phyloP scores from a whole-genome alignment of 92 coral and sea anemone genomes.

The Palythoa heliodiscus region DNA sequence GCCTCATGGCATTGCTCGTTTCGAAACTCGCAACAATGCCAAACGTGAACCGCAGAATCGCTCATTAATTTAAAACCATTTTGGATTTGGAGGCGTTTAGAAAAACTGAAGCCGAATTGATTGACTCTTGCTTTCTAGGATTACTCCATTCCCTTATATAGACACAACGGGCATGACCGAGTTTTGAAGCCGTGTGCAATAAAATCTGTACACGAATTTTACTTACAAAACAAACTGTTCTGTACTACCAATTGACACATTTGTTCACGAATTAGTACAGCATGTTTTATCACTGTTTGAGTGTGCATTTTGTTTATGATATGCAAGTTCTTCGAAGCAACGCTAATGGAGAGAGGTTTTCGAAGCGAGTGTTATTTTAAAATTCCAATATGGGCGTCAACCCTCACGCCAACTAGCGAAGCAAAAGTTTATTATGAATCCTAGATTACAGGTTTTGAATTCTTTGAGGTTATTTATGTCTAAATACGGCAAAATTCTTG shows the following conservation, averaged over 20 bases:
- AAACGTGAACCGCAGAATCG: conserved; percentile 5
- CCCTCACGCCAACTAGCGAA: conserved; percentile 42
- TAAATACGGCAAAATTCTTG: conserved; percentile 28
- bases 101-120: conserved; percentile 20
- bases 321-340: conserved; percentile 30
- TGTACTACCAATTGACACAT: neutral
- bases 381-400: conserved; percentile 53
- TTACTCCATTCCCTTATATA: conserved; percentile 39
- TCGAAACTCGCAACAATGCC: neutral
- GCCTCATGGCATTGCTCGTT: neutral
- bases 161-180: conserved; percentile 9
- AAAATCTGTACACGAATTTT: conserved; percentile 38
- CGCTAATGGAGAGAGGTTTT: neutral
- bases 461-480: conserved; percentile 13
- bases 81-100: conserved; percentile 39
- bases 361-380: neutral
- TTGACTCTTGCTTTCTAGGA: conserved; percentile 40
- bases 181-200: neutral
- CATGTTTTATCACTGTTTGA: neutral
- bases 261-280: neutral
- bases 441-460: conserved; percentile 30
- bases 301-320: neutral
- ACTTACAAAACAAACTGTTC: neutral
- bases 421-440: conserved; percentile 8
- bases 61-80: conserved; percentile 9